These are phyloP conservation scores for Cephus sareptanus DNA, from an alignment of 2,888 invertebrate genomes.

Conservation along the genomic window DNA sequence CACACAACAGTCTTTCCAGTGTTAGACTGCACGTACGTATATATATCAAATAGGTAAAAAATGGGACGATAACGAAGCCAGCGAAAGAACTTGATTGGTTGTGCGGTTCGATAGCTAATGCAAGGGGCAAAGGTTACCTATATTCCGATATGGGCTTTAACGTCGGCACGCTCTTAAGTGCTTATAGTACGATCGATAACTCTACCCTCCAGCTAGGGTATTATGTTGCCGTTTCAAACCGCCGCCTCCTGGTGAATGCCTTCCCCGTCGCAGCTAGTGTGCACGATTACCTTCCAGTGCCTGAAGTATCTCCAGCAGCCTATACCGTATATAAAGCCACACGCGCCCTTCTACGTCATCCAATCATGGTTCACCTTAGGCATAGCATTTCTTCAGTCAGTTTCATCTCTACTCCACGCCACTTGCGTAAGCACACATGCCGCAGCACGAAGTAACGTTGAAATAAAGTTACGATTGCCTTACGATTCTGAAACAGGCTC, in stretches of 20 bases:
- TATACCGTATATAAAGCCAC: background rate
- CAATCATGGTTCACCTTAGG: background rate
- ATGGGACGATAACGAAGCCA: background rate
- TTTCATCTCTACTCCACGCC: too few species aligned
- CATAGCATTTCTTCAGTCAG: background rate
- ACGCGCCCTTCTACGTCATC: background rate
- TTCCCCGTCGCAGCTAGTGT: background rate
- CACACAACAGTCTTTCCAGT: background rate
- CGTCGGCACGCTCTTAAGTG: conserved; percentile 21
- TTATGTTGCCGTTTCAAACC: background rate
- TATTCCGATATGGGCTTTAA: conserved; percentile 23
- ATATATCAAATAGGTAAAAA: background rate
- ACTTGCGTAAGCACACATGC: too few species aligned
- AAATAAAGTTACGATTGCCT: too few species aligned
- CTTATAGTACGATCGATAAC: conserved; percentile 18
- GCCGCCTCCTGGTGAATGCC: background rate
- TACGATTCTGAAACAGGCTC: too few species aligned
- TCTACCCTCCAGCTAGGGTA: conserved; percentile 9
- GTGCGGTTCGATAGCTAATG: conserved; percentile 7
- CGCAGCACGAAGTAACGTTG: too few species aligned
- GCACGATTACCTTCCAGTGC: background rate
- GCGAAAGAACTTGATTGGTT: background rate
- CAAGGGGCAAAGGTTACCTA: conserved; percentile 14
- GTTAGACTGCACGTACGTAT: background rate
- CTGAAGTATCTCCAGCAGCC: background rate